Evolutionary conservation across 1,140 invertebrate species (phyloP).

Genomic region (Schmidtea mediterranea): DNA sequence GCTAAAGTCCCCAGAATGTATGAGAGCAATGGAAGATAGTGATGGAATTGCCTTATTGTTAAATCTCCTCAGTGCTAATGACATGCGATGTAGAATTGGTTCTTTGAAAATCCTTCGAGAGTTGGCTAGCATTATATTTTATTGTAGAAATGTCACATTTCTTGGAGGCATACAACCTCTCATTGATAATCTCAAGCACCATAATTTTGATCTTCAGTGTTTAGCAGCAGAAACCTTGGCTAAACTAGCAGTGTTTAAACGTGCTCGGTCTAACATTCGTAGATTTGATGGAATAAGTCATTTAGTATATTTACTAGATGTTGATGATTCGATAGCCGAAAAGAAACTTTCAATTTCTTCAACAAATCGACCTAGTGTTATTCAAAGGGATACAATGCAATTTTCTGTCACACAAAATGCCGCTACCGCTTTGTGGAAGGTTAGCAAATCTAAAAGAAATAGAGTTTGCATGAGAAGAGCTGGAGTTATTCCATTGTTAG

Average conservation of each 20-base stretch:
- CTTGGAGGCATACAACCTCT: constrained; percentile 39
- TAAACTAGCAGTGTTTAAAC: constrained; percentile 53
- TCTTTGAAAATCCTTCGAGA: constrained; percentile 47
- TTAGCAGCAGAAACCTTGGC: constrained; percentile 60
- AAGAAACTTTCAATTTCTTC: background rate
- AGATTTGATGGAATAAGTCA: constrained; percentile 48
- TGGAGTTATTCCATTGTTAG: constrained; percentile 51
- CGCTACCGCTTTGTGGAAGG: constrained; percentile 53
- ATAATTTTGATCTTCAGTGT: constrained; percentile 51
- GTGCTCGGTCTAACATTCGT: constrained; percentile 58
- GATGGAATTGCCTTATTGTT: constrained; percentile 65
- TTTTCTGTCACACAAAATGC: constrained; percentile 45
- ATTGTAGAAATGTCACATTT: constrained; percentile 50
- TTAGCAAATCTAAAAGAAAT: constrained; percentile 53
- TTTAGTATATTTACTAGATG: constrained; percentile 30
- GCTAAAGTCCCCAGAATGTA: constrained; percentile 44
- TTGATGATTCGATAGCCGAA: too few relatives aligned
- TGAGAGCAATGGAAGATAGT: constrained; percentile 45
- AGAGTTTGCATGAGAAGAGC: constrained; percentile 53
- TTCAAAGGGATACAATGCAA: constrained; percentile 32
- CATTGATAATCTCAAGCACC: constrained; percentile 38
- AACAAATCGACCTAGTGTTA: constrained; percentile 5
- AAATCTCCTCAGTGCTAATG: constrained; percentile 58
- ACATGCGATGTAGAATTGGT: constrained; percentile 59
- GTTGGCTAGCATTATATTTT: constrained; percentile 46